Conservation (phyloP, 2,888 invertebrate genomes). For the Cryptus armator region DNA sequence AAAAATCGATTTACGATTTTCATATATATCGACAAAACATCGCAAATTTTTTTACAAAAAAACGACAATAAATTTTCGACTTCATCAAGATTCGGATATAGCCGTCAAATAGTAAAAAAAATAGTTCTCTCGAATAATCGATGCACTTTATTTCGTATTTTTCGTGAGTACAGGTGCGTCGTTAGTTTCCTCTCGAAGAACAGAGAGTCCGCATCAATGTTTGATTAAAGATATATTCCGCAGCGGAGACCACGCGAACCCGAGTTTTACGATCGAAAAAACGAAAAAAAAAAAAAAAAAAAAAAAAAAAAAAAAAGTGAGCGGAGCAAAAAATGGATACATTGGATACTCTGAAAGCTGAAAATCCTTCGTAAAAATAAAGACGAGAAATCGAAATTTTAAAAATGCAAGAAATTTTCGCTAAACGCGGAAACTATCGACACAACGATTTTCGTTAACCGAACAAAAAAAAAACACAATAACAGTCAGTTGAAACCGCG, state of each 20-base stretch:
- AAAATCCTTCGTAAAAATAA: neutral
- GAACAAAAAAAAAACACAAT: constrained; percentile 4
- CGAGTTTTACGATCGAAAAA: neutral
- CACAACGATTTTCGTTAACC: neutral
- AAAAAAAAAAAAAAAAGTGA: neutral
- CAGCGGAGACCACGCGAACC: neutral
- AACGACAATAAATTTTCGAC: too few species aligned
- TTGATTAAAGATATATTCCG: constrained; percentile 9
- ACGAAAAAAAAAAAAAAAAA: neutral
- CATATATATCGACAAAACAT: too few species aligned
- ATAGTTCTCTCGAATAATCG: neutral
- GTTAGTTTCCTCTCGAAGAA: constrained; percentile 12
- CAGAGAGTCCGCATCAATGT: neutral
- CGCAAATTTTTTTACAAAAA: too few species aligned
- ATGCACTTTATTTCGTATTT: neutral
- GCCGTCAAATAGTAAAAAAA: neutral
- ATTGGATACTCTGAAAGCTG: too few species aligned
- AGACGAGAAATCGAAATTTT: neutral
- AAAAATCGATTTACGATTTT: too few species aligned
- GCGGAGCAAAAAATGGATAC: neutral
- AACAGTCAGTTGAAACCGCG: constrained; percentile 22
- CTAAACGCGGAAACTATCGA: neutral
- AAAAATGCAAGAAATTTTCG: too few species aligned
- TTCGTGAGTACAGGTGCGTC: constrained; percentile 16
- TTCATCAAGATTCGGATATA: too few species aligned